Evolutionary conservation across 1,140 invertebrate genomes (phyloP), one percentile per base, ranked within the genome.

Genomic region (Coboldia fuscipes): DNA sequence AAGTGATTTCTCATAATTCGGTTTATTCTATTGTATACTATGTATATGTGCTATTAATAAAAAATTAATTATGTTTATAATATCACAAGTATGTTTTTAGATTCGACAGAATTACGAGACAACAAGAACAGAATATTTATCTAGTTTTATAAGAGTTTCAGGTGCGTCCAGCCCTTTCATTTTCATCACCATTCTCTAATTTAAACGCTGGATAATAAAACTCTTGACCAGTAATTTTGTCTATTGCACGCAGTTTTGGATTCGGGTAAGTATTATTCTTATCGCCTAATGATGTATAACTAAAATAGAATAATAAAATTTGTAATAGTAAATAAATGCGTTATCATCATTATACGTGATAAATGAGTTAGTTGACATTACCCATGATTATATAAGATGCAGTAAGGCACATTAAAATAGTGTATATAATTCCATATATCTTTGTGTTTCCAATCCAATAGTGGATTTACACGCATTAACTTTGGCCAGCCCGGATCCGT

Each of bases 361-460:
- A 30, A 28, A 30, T 13, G 30, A 31, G 33, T 36, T 22, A 34
- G n/a, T 29, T 31, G 16, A 4, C 39, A 42, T 61, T 56, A 77
- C 65, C 88, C 89, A 51, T 66, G 50, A 50, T 93, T 76, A 53
- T 97, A 96, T 0, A 97, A 61, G 14, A 60, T 61, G 51, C 90
- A 96, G 48, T 93, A 96, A 28, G 86, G 76, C 30, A 96, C 66
- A 39, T 72, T 60, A 28, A 80, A 61, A 13, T 65, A 50, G 9
- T 78, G 52, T 6, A 96, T 61, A 47, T 90, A 94, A 36, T 66
- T 65, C 90, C 92, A 97, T 32, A 97, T 69, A 45, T 92, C 71
- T 27, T 63, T 63, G 50, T 93, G 96, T 7, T 63, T 67, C 89
- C 89, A 97, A 42, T 92, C 68, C 5, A 96, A 59, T 17, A 97